Evolutionary conservation across 1,140 invertebrate species (phyloP).

Genomic region (Belonocnema kinseyi): DNA sequence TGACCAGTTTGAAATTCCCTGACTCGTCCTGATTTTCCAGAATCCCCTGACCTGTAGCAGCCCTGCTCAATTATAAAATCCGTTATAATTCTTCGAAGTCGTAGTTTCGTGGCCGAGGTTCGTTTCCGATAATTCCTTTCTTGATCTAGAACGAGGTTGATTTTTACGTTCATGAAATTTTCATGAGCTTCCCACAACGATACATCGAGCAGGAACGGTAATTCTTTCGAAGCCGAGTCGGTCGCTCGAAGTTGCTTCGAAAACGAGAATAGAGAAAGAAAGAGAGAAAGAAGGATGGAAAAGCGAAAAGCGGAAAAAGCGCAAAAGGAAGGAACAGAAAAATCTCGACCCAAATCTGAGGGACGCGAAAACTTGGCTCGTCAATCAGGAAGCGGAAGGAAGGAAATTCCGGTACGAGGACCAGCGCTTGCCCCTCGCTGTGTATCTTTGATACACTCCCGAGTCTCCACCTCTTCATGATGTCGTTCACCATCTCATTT

Average conservation of each 20-base stretch:
- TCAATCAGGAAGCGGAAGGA: constrained; percentile 69
- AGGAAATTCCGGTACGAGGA: constrained; percentile 67
- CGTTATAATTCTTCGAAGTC: constrained; percentile 9
- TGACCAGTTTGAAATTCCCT: no score
- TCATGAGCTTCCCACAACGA: constrained; percentile 63
- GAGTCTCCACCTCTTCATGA: constrained; percentile 29
- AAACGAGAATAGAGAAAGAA: constrained; percentile 53
- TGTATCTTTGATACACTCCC: constrained; percentile 63
- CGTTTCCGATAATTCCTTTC: constrained; percentile 51
- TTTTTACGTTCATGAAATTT: constrained; percentile 70
- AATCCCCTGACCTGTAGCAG: no score
- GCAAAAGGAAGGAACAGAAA: constrained; percentile 47
- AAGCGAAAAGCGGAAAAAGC: constrained; percentile 42
- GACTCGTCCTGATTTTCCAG: no score
- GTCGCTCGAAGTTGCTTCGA: constrained; percentile 45
- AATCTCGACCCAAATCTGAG: constrained; percentile 70
- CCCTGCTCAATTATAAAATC: constrained; percentile 5
- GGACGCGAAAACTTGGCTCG: constrained; percentile 71
- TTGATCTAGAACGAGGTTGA: constrained; percentile 55
- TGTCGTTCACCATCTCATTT: constrained; percentile 42
- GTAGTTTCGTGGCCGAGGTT: constrained; percentile 13
- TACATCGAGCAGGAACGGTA: constrained; percentile 48
- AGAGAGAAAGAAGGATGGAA: constrained; percentile 32
- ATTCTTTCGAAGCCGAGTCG: constrained; percentile 51
- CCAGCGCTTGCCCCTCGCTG: constrained; percentile 60